Percentiles rank a stretch among this genome's conserved stretches.
These are phyloP conservation scores for Crenuchus spilurus DNA, from an alignment of 2,797 vertebrate species.

Conservation along the genomic window DNA sequence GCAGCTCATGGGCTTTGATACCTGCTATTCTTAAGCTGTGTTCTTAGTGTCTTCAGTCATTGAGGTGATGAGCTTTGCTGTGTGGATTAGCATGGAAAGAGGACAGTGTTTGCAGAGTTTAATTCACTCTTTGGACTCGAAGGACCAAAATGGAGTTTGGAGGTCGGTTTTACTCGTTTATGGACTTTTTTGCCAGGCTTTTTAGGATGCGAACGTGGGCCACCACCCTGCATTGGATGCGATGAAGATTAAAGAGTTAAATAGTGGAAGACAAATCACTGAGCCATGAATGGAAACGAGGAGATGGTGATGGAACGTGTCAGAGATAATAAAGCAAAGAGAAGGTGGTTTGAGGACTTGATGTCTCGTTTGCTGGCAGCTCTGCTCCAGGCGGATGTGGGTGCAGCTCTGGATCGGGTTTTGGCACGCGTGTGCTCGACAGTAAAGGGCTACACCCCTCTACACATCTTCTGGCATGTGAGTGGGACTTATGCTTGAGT, in stretches of 20 bases:
- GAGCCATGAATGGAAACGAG: not conserved
- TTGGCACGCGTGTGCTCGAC: not conserved
- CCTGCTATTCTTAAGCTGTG: conserved; percentile 26
- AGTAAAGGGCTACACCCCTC: not conserved
- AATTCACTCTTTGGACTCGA: not conserved
- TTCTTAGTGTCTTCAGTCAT: conserved; percentile 38
- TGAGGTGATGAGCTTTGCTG: conserved; percentile 18
- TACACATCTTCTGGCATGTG: not conserved
- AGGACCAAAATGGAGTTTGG: no score
- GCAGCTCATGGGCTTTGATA: not conserved
- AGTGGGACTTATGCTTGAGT: conserved; percentile 9
- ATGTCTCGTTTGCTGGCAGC: not conserved
- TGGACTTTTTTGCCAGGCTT: no score
- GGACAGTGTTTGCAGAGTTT: not conserved
- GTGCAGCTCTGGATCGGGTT: not conserved
- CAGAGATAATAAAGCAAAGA: not conserved
- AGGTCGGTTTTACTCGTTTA: no score
- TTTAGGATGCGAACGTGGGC: not conserved
- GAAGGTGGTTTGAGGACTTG: not conserved
- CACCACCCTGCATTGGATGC: not conserved
- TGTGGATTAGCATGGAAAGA: conserved; percentile 19
- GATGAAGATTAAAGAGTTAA: not conserved
- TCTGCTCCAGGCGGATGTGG: conserved; percentile 7
- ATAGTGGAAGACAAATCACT: not conserved
- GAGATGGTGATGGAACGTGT: not conserved